Conservation (phyloP, 1,140 invertebrate genomes). For the Euura saliciscinereae region DNA sequence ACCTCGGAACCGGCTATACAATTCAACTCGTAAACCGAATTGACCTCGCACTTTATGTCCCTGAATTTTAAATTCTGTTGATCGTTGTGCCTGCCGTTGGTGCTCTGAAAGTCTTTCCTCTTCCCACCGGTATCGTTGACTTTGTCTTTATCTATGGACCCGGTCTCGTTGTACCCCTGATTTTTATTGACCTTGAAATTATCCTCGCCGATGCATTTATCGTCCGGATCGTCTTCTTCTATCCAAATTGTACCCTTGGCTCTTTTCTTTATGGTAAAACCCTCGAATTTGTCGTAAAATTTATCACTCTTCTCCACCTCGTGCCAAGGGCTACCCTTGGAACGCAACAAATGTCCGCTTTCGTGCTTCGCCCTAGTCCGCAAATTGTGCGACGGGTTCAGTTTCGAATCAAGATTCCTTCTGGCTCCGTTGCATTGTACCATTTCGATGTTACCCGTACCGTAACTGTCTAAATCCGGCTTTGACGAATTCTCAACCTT, state of each 20-base stretch:
- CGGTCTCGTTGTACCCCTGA: constrained; percentile 23
- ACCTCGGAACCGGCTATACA: neutral
- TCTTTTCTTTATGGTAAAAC: constrained; percentile 55
- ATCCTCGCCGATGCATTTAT: constrained; percentile 35
- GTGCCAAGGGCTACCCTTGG: constrained; percentile 52
- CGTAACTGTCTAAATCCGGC: constrained; percentile 40
- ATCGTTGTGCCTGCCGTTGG: neutral
- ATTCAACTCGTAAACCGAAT: neutral
- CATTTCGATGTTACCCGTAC: constrained; percentile 50
- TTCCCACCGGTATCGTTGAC: neutral
- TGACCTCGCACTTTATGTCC: neutral
- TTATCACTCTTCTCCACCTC: constrained; percentile 49
- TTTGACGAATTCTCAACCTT: constrained; percentile 44
- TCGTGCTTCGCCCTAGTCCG: constrained; percentile 54
- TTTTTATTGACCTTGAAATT: constrained; percentile 22
- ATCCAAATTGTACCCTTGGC: constrained; percentile 58
- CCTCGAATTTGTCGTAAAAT: constrained; percentile 52
- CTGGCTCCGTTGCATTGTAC: constrained; percentile 55
- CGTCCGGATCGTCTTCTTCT: constrained; percentile 47
- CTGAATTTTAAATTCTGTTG: neutral
- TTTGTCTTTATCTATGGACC: neutral
- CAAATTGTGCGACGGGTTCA: constrained; percentile 53
- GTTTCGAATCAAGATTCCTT: constrained; percentile 49
- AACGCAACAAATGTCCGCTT: constrained; percentile 54
- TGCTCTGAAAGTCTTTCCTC: neutral